Evolutionary conservation across 2,888 invertebrate genomes (phyloP), one percentile per base, ranked within the genome.

Genomic region (Diplazon laetatorius): DNA sequence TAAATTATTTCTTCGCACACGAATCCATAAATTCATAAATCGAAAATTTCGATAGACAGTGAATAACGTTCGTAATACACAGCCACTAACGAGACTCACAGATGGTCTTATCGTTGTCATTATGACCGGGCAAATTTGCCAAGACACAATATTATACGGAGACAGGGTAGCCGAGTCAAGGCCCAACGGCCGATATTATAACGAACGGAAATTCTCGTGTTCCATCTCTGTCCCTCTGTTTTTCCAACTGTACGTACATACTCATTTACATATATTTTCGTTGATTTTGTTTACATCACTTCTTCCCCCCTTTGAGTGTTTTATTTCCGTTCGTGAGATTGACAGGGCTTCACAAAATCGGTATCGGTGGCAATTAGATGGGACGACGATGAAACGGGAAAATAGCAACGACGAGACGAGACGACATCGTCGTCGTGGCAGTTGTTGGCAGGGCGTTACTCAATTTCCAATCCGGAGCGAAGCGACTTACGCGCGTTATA

Each of bases 61-160:
- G 14, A 46, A 4, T 10, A 50, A 42, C n/a, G 22, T 6, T n/a
- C 20, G 37, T 60, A 16, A 60, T 50, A n/a, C n/a, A n/a, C n/a
- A n/a, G 46, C 60, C 22, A 20, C 22, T n/a, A n/a, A 59, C 39
- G 20, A 37, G 14, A 35, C 37, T 39, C 22, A 42, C 37, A 20
- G 52, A 39, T 44, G 16, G 52, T 39, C 70, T 62, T 62, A 52
- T 60, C 50, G 62, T 62, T 48, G 20, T 42, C 70, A 42, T 70
- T 71, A 52, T 52, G 62, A 71, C 42, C 42, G 9, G 52, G 42
- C 39, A 62, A 62, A 71, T 52, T 71, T 71, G 18, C 60, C 50
- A 52, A 71, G 50, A 71, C 70, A 50, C 18, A 42, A 71, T 71
- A 52, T 59, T 48, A 48, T 60, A 37, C 59, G 59, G 60, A 52